Base-by-base conservation (phyloP, 2,888 invertebrate genomes). In the Colostygia pectinataria region DNA sequence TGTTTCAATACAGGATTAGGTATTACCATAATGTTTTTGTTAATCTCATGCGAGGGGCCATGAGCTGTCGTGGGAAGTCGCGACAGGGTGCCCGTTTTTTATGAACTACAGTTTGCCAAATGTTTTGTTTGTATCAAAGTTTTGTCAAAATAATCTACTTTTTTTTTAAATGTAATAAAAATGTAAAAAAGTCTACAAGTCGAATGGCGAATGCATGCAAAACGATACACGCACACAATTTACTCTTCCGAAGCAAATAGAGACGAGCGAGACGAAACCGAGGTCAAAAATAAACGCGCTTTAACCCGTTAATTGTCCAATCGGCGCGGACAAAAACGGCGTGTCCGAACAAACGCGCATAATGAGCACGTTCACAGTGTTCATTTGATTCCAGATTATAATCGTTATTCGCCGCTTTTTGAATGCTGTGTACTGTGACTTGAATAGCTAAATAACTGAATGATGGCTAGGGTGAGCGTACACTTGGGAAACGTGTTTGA, bases 351-450 rank as follows among this genome's bases (percentile, higher is more conserved):
- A 45, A 43, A 39, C 39, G 44, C 8, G 44, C 24, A 33, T 50
- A 50, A 50, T 50, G 50, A 50, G 40, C 50, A 50, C 50, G 50
- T 43, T 39, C 24, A 38, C 46, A 38, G 46, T 38, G 55, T 63
- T 69, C 71, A 77, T 77, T 77, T 72, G 75, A 77, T 74, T 71
- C 68, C 34, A 61, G 77, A 80, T 78, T 78, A 77, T 79, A 80
- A 82, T 77, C 75, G 77, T 62, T 71, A 66, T 67, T 70, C 71
- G 68, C 65, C 71, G 63, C 61, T 77, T 77, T 79, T 75, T 75
- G 72, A 74, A 70, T 64, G 65, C 66, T 65, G 53, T 44, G 52
- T 50, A 46, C 49, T 55, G 59, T 38, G 46, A 46, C 40, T 38
- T 36, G 63, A 51, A 63, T 63, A 59, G 54, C 58, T 57, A 51